Evolutionary conservation across 1,140 invertebrate genomes (phyloP), one percentile per base, ranked within the genome.

Genomic region (Drosophila bipectinata): DNA sequence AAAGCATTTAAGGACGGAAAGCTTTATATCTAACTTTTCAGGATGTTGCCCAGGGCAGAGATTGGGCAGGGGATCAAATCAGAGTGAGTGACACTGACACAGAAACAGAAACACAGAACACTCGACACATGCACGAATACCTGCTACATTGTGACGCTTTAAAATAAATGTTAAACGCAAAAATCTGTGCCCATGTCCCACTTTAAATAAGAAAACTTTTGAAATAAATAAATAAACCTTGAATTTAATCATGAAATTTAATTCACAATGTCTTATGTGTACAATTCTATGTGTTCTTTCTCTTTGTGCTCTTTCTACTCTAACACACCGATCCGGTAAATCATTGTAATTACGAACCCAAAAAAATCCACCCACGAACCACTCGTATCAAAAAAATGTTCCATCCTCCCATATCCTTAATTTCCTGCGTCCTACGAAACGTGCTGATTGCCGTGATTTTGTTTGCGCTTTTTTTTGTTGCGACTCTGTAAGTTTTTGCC

Each of bases 401-500:
- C 5, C 26, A 28, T 28, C 26, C 26, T 28, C 26, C 37, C 54
- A 12, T 44, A 34, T 41, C 59, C 21, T 14, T 41, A 45, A 45
- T 14, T 14, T 15, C 60, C 53, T 14, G 6, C 18, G 14, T 15
- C 41, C 51, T 14, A 12, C 28, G 15, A 53, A 63, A 48, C 59
- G 15, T 8, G 24, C 53, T 26, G 8, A 28, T 21, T 53, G 18
- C 41, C 14, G 44, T 47, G 47, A 57, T 74, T 74, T 74, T 57
- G 54, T 66, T 57, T 74, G 54, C 49, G 39, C 26, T 55, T 52
- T 59, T 68, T 75, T 76, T 76, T 49, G 67, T 84, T 88, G 87
- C 85, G 68, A 88, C 63, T 84, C 81, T 90, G 73, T 90, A 91
- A 91, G 90, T 91, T 91, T 91, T 91, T 91, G 90, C 90, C 80